A percentile compares a stretch with the other conserved stretches of the same genome.
Evolutionary conservation across 2,797 vertebrate genomes (phyloP).

Genomic region (Cuniculus paca): DNA sequence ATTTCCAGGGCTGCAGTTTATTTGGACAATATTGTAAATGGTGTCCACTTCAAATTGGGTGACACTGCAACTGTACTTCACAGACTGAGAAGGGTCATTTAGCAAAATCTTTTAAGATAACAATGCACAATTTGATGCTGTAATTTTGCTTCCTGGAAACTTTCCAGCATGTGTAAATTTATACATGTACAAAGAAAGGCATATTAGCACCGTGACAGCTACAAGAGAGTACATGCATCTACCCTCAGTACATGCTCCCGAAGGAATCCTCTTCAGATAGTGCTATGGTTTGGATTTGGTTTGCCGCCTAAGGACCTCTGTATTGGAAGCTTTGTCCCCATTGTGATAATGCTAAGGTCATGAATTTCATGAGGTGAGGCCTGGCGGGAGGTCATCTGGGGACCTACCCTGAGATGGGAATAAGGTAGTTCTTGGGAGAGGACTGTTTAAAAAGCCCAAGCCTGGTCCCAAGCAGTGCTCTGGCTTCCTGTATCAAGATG

Average conservation of each 20-base stretch:
- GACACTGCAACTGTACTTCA: not conserved
- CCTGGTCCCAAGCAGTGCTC: not conserved
- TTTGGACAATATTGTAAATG: not conserved
- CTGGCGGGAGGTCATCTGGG: not conserved
- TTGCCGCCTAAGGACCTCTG: not conserved
- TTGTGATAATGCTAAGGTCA: not conserved
- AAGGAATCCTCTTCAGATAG: not conserved
- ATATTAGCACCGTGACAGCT: not conserved
- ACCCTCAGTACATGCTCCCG: not conserved
- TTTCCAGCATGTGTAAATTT: not conserved
- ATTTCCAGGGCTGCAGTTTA: not conserved
- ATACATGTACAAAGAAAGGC: slow-evolving; percentile 33
- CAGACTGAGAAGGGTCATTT: not conserved
- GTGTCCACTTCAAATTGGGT: not conserved
- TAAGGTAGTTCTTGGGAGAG: not conserved
- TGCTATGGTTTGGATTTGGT: not conserved
- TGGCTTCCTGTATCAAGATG: not conserved
- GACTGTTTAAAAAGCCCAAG: not conserved
- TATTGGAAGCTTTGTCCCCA: not conserved
- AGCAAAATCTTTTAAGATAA: slow-evolving; percentile 46
- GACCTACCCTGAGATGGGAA: not conserved
- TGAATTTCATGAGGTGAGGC: not conserved
- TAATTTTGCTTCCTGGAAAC: slow-evolving; percentile 31
- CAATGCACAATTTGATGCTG: not conserved
- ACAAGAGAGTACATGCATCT: not conserved